Evolutionary conservation across 2,797 vertebrate species (phyloP).

Genomic region (Hyperoplus lanceolatus): DNA sequence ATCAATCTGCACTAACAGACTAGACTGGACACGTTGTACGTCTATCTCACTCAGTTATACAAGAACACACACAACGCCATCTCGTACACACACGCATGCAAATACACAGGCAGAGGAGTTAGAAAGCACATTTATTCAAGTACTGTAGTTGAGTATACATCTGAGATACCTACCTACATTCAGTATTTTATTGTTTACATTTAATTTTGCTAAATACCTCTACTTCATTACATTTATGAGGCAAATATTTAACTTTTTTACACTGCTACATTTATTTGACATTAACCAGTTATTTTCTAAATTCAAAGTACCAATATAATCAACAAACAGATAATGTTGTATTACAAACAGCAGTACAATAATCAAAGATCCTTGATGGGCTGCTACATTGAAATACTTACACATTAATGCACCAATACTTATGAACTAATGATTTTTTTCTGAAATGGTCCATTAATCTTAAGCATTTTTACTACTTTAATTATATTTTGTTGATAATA

Average conservation of each 20-base stretch:
- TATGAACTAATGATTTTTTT: not conserved
- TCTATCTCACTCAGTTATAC: conserved; percentile 3
- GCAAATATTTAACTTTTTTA: not conserved
- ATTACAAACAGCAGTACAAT: not conserved
- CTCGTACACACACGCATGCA: not conserved
- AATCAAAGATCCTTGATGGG: not conserved
- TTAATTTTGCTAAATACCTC: not conserved
- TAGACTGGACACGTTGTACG: not conserved
- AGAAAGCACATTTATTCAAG: not conserved
- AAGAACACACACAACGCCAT: conserved; percentile 1
- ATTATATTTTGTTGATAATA: too few relatives aligned
- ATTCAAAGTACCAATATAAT: not conserved
- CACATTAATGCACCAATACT: not conserved
- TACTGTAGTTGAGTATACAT: not conserved
- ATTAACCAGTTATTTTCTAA: not conserved
- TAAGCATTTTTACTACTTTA: too few relatives aligned
- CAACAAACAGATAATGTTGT: not conserved
- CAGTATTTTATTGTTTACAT: not conserved
- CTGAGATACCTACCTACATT: too few relatives aligned
- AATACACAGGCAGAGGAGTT: not conserved
- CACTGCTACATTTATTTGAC: not conserved
- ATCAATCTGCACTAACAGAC: conserved; percentile 12
- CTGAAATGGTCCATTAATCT: not conserved
- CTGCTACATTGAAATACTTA: not conserved
- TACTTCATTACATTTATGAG: not conserved